phyloP scores from a whole-genome alignment of 2,888 invertebrate species.

The Notocelia uddmanniana region DNA sequence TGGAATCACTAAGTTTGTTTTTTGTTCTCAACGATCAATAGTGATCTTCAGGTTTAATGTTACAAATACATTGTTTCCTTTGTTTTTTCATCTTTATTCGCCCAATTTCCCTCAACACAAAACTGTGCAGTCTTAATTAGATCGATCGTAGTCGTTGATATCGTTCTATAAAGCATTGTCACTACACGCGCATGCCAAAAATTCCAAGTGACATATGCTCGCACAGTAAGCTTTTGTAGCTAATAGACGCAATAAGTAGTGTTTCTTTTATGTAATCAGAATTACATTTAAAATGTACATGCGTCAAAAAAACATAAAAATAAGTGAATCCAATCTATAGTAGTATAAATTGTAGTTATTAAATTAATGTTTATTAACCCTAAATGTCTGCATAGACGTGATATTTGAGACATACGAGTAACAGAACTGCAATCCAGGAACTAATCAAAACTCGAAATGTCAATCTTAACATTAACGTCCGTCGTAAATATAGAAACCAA shows the following conservation, averaged over 20 bases:
- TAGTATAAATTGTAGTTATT: slow-evolving; percentile 1
- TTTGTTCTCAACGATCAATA: too few relatives aligned
- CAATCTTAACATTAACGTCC: slow-evolving; percentile 37
- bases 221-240: neutral
- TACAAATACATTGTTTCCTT: too few relatives aligned
- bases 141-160: neutral
- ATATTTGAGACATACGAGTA: too few relatives aligned
- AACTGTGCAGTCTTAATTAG: neutral
- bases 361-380: slow-evolving; percentile 1
- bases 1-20: too few relatives aligned
- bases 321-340: neutral
- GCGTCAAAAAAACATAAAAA: too few relatives aligned
- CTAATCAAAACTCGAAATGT: slow-evolving; percentile 29
- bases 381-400: neutral
- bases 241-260: too few relatives aligned
- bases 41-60: too few relatives aligned
- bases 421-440: neutral
- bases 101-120: neutral
- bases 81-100: neutral
- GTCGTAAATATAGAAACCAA: slow-evolving; percentile 37
- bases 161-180: neutral
- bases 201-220: neutral
- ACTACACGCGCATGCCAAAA: neutral
- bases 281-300: too few relatives aligned
- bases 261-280: too few relatives aligned